phyloP scores from a whole-genome alignment of 2,888 invertebrate species.

The Tethea ocularis region DNA sequence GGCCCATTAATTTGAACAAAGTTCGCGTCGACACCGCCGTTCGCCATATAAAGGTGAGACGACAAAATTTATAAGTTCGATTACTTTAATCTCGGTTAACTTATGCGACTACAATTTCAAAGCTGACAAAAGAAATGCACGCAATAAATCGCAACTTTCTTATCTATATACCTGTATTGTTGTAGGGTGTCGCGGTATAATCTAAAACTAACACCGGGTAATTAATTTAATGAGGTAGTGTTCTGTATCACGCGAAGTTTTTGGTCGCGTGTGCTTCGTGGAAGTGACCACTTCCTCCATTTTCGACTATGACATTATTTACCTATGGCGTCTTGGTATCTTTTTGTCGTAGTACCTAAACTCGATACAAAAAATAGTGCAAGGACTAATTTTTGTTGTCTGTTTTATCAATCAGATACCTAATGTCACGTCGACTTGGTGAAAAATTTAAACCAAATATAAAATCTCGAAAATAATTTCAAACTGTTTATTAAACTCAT shows the following conservation, averaged over 20 bases:
- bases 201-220: slow-evolving; percentile 75
- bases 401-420: too few relatives aligned
- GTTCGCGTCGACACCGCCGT: slow-evolving; percentile 81
- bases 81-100: slow-evolving; percentile 84
- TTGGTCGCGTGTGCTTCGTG: slow-evolving; percentile 65
- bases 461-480: too few relatives aligned
- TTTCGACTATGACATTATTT: slow-evolving; percentile 62
- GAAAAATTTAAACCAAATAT: too few relatives aligned
- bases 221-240: slow-evolving; percentile 80
- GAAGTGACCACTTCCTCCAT: slow-evolving; percentile 55
- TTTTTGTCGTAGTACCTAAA: slow-evolving; percentile 35
- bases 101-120: slow-evolving; percentile 84
- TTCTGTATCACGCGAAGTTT: slow-evolving; percentile 69
- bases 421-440: too few relatives aligned
- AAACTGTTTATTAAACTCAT: too few relatives aligned
- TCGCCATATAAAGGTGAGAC: slow-evolving; percentile 82
- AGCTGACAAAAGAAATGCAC: slow-evolving; percentile 84
- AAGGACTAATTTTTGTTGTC: not conserved
- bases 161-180: slow-evolving; percentile 81
- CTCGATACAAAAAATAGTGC: slow-evolving; percentile 11
- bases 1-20: slow-evolving; percentile 82
- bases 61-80: slow-evolving; percentile 85
- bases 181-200: slow-evolving; percentile 67
- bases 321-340: slow-evolving; percentile 44
- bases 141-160: slow-evolving; percentile 77